Evolutionary conservation across 2,797 vertebrate genomes (phyloP).

Genomic region (Syndactyla subalaris): DNA sequence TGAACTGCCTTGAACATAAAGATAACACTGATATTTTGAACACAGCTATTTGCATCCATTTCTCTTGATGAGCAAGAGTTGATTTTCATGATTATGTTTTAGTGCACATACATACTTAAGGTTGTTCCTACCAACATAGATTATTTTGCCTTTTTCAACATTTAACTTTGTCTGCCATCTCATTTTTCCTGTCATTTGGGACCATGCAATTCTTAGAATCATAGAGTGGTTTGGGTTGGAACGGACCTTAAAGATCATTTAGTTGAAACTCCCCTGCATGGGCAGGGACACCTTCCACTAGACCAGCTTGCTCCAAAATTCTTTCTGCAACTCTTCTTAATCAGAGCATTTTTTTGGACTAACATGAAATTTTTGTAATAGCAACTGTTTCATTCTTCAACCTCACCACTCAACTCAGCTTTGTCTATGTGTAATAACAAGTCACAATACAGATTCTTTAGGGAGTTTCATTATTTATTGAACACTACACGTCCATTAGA

Average conservation of each 20-base stretch:
- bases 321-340: background rate
- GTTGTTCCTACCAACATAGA: background rate
- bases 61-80: background rate
- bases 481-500: background rate
- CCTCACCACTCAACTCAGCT: background rate
- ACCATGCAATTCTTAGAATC: background rate
- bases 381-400: background rate
- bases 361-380: background rate
- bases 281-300: background rate
- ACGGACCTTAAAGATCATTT: background rate
- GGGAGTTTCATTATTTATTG: background rate
- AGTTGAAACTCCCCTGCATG: background rate
- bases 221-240: background rate
- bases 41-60: background rate
- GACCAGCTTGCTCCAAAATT: background rate
- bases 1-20: background rate
- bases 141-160: background rate
- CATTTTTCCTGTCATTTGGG: background rate
- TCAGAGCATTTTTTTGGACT: accelerated
- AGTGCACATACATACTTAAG: background rate
- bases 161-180: background rate
- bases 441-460: background rate
- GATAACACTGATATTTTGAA: background rate
- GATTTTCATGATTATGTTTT: background rate
- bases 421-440: background rate